A percentile compares a stretch with the other conserved stretches of the same genome.
Evolutionary conservation across 1,140 invertebrate species (phyloP).

Genomic region (Holcopasites calliopsidis): DNA sequence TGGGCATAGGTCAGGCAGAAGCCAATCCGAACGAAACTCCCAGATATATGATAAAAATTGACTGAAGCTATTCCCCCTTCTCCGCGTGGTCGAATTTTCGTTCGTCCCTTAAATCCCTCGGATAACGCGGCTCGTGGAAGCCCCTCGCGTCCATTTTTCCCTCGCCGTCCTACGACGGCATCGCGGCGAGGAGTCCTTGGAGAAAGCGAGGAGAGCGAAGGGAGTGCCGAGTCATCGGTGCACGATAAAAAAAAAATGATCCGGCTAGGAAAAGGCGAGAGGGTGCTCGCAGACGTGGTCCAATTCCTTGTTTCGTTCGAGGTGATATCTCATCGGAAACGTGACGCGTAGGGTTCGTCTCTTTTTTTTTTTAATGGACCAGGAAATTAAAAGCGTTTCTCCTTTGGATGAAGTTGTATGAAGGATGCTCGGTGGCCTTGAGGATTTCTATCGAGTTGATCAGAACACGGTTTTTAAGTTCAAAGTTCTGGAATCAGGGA

Average conservation of each 20-base stretch:
- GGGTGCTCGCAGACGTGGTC: slow-evolving; percentile 23
- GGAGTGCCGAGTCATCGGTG: slow-evolving; percentile 68
- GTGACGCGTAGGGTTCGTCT: slow-evolving; percentile 6
- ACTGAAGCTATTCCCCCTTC: slow-evolving; percentile 64
- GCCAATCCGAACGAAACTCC: slow-evolving; percentile 75
- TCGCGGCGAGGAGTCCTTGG: slow-evolving; percentile 3
- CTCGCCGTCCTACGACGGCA: slow-evolving; percentile 33
- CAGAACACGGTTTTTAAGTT: no score
- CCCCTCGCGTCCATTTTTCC: slow-evolving; percentile 49
- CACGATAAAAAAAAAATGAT: slow-evolving; percentile 71
- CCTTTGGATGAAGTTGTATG: not conserved
- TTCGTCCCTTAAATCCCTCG: slow-evolving; percentile 71
- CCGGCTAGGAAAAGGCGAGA: slow-evolving; percentile 27
- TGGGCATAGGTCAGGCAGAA: slow-evolving; percentile 78
- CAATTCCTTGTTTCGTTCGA: not conserved
- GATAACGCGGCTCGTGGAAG: slow-evolving; percentile 63
- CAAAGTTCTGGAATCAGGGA: no score
- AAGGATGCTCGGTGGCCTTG: not conserved
- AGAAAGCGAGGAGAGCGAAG: slow-evolving; percentile 46
- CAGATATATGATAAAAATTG: slow-evolving; percentile 77
- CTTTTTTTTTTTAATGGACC: slow-evolving; percentile 12
- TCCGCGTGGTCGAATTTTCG: slow-evolving; percentile 60
- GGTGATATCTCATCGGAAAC: slow-evolving; percentile 18
- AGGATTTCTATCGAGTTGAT: not conserved
- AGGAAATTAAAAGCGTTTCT: slow-evolving; percentile 19